Evolutionary conservation across 2,797 vertebrate species (phyloP).

Genomic region (Decapterus maruadsi): DNA sequence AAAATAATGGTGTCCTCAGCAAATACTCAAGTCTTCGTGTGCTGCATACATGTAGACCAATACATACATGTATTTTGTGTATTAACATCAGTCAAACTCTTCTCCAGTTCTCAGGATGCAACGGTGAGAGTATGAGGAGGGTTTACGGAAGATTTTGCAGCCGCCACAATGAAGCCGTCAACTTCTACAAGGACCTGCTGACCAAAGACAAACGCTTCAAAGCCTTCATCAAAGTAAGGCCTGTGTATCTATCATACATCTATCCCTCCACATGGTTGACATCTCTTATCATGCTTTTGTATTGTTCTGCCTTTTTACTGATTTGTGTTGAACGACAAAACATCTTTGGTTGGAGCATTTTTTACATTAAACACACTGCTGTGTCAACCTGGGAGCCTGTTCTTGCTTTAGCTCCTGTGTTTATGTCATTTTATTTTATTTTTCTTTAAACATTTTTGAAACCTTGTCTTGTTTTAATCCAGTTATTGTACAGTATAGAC

Average conservation of each 20-base stretch:
- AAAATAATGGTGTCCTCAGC: not conserved
- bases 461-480: constrained; percentile 12
- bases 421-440: constrained; percentile 20
- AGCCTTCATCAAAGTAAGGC: constrained; percentile 92
- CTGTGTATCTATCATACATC: not conserved
- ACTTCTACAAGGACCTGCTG: constrained; percentile 94
- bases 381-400: not conserved
- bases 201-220: constrained; percentile 97
- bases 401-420: not conserved
- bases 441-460: constrained; percentile 19
- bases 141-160: constrained; percentile 96
- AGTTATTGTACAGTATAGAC: constrained; percentile 37
- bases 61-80: not conserved
- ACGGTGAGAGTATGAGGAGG: constrained; percentile 91
- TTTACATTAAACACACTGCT: not conserved
- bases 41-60: not conserved
- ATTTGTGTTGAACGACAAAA: constrained; percentile 4
- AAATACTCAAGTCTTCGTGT: not conserved
- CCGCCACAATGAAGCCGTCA: constrained; percentile 95
- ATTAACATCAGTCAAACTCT: constrained; percentile 32
- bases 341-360: not conserved
- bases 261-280: not conserved
- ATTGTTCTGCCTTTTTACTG: not conserved
- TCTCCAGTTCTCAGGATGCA: constrained; percentile 93
- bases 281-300: not conserved